Base-by-base conservation (phyloP, 2,113 vertebrate genomes). In the Etheostoma cragini region DNA sequence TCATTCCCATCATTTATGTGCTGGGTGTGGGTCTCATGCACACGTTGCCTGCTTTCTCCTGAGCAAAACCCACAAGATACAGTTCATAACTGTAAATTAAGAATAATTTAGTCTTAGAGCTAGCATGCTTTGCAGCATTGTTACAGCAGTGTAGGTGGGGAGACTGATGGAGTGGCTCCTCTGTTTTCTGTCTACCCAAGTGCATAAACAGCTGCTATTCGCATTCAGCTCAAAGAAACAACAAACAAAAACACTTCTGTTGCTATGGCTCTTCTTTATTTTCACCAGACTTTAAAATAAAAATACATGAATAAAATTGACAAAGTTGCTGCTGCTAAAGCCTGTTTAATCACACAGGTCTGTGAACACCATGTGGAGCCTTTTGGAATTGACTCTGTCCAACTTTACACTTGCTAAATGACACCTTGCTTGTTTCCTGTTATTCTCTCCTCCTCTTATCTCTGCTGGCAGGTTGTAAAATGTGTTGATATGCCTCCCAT, bases 201-300 rank as follows among this genome's bases (percentile, higher is more conserved):
- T 75, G 84, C 24, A 5, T 60, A 53, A 78, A 70, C 82, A 53
- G 82, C 82, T 84, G 80, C 62, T 80, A 3, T 82, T 82, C 56
- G n/a, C 67, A 76, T 73, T 19, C 1, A 80, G 7, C 14, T 11
- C 7, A 33, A 66, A 77, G 15, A 75, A 62, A 72, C 71, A 49
- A 67, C 52, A 46, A 72, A 67, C 19, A 16, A 50, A 53, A 60
- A 19, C 22, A n/a, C 12, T 10, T 63, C 38, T 72, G 49, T 49
- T n/a, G 14, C n/a, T 58, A 6, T 52, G 46, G 16, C 52, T 63
- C 19, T 53, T 33, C 42, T 72, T 78, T 65, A 42, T 70, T 70
- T 72, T 22, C 52, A 19, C 22, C 53, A 62, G 17, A 12, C n/a
- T 30, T 50, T 6, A 24, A 33, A 50, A 70, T 26, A 82, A 15